Percentiles rank a stretch among this genome's conserved stretches.
phyloP scores from a whole-genome alignment of 2,113 vertebrate species.

The Pseudopodoces humilis region DNA sequence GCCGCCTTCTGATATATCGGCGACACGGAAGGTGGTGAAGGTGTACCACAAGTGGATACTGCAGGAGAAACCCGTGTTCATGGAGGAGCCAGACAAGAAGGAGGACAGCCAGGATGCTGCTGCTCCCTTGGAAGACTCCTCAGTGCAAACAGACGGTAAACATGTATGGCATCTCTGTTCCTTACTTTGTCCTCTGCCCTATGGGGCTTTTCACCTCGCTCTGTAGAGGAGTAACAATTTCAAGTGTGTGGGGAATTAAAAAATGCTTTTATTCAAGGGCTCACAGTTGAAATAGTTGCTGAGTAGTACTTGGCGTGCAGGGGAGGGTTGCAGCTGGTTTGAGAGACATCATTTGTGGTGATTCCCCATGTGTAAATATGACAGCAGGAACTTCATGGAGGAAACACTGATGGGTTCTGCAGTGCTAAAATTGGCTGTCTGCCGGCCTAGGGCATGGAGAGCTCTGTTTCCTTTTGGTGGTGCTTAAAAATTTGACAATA shows the following conservation, averaged over 20 bases:
- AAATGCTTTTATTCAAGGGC: background rate
- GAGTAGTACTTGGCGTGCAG: background rate
- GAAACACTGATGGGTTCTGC: background rate
- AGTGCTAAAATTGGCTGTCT: background rate
- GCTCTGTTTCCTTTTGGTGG: background rate
- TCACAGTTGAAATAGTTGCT: background rate
- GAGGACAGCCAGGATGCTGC: conserved; percentile 75
- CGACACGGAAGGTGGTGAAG: conserved; percentile 92
- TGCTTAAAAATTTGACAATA: background rate
- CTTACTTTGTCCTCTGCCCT: background rate
- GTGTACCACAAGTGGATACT: conserved; percentile 97
- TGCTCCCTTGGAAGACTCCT: conserved; percentile 58
- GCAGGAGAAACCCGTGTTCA: conserved; percentile 90
- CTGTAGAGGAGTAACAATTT: background rate
- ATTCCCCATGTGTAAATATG: background rate
- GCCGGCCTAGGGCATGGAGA: background rate
- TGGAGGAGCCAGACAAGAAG: conserved; percentile 89
- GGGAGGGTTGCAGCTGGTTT: background rate
- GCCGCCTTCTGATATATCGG: conserved; percentile 89
- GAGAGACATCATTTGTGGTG: background rate
- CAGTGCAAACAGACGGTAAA: conserved; percentile 75
- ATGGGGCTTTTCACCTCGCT: background rate
- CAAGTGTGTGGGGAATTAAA: background rate
- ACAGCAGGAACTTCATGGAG: background rate
- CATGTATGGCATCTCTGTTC: conserved; percentile 69